Evolutionary conservation across 2,113 vertebrate genomes (phyloP), one percentile per base, ranked within the genome.

Genomic region (Suncus etruscus): DNA sequence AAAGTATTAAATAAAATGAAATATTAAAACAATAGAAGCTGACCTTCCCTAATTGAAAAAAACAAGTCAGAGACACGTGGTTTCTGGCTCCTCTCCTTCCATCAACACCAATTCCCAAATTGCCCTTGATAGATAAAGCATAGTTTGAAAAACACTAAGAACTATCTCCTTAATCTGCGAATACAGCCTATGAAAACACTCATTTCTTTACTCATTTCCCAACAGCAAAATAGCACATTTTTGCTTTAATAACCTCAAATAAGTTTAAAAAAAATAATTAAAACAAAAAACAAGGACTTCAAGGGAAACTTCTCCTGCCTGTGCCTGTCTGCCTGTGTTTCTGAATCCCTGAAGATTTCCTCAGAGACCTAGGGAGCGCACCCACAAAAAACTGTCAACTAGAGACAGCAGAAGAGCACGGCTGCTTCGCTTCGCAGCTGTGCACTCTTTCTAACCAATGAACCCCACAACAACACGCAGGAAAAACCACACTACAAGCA

Each of bases 1-100:
- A 80, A 86, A 86, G 69, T 58, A 29, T 81, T 47, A 79, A 54
- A 58, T 58, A 12, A 90, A 89, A 32, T 89, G 5, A 51, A 76
- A 29, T 27, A n/a, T 16, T 15, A 47, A 83, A 78, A 79, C 22
- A 82, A 32, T 24, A 39, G 31, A 84, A 76, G 72, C 6, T 3
- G 22, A 10, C 31, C 25, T 25, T 77, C 4, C 11, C 8, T 25
- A 29, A 24, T 48, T 63, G 47, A 73, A 54, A 54, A 39, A 80
- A 27, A 11, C 16, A 29, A 24, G 11, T 29, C 2, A 91, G 45
- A 61, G 51, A 27, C 0, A 0, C 54, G 20, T 45, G 32, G 16
- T 18, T 6, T 6, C 29, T 51, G 50, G 4, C 31, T 54, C 15
- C 8, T 15, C 68, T 9, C 16, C 14, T 11, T 51, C 48, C 58